Percentiles rank a stretch among this genome's conserved stretches.
These are phyloP conservation scores for Rhinolophus sinicus DNA, from an alignment of 2,113 vertebrate species.

Conservation along the genomic window DNA sequence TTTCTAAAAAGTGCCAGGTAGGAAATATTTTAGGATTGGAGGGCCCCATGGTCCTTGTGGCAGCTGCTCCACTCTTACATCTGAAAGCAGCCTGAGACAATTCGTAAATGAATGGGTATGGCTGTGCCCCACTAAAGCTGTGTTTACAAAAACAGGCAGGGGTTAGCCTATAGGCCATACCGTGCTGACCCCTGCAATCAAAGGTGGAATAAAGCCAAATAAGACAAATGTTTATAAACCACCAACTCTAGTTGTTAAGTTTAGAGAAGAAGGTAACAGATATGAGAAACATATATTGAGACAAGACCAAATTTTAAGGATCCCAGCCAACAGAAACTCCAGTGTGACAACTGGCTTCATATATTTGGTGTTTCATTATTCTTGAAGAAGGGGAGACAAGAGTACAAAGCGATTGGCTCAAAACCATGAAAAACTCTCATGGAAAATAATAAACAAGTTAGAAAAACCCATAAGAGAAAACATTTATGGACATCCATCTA, in stretches of 20 bases:
- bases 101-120: neutral
- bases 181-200: neutral
- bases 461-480: slow-evolving; percentile 7
- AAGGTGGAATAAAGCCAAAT: neutral
- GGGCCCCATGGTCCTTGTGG: neutral
- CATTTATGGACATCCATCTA: neutral
- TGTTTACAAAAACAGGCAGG: neutral
- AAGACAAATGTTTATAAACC: neutral
- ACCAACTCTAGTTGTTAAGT: neutral
- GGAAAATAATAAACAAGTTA: neutral
- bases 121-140: neutral
- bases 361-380: neutral
- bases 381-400: accelerated
- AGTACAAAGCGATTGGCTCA: neutral
- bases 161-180: neutral
- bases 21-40: neutral
- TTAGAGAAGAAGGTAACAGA: neutral
- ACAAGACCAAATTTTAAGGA: neutral
- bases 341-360: neutral
- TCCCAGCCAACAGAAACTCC: neutral
- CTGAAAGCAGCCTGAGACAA: neutral
- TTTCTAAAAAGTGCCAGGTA: neutral
- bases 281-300: neutral
- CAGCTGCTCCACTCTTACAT: neutral
- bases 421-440: neutral